Evolutionary conservation across 2,797 vertebrate species (phyloP).

Genomic region (Danio choprae): DNA sequence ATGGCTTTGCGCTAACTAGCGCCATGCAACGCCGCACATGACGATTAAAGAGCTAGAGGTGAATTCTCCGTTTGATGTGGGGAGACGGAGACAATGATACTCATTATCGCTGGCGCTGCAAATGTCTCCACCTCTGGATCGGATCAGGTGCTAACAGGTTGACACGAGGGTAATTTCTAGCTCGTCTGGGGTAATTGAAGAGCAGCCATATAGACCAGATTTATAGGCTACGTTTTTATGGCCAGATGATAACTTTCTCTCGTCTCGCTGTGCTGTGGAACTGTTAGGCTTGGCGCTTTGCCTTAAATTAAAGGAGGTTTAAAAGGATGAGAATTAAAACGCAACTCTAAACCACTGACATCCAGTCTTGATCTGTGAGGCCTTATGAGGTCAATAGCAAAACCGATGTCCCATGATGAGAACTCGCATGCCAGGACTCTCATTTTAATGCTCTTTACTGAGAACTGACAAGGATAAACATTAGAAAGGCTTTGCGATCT

Average conservation of each 20-base stretch:
- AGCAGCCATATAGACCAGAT: slow-evolving; percentile 43
- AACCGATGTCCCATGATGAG: slow-evolving; percentile 1
- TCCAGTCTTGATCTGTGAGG: slow-evolving; percentile 13
- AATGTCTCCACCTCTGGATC: slow-evolving; percentile 37
- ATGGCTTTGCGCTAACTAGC: slow-evolving; percentile 23
- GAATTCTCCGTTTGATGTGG: slow-evolving; percentile 44
- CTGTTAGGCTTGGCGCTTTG: slow-evolving; percentile 32
- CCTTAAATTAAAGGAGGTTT: slow-evolving; percentile 24
- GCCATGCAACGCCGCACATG: slow-evolving; percentile 20
- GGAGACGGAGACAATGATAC: slow-evolving; percentile 45
- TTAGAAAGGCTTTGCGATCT: neutral
- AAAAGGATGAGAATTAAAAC: neutral
- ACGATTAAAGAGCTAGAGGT: slow-evolving; percentile 29
- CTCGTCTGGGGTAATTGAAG: slow-evolving; percentile 44
- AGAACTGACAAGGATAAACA: slow-evolving; percentile 19
- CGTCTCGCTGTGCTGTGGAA: neutral
- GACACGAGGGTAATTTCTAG: slow-evolving; percentile 37
- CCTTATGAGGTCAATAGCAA: slow-evolving; percentile 11
- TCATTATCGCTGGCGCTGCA: slow-evolving; percentile 46
- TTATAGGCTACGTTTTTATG: slow-evolving; percentile 39
- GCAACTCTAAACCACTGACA: slow-evolving; percentile 15
- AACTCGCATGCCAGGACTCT: slow-evolving; percentile 1
- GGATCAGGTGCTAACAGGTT: slow-evolving; percentile 53
- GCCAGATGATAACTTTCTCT: slow-evolving; percentile 39
- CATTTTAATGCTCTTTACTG: slow-evolving; percentile 14